phyloP scores from a whole-genome alignment of 2,888 invertebrate genomes.

The Microplitis manilae region DNA sequence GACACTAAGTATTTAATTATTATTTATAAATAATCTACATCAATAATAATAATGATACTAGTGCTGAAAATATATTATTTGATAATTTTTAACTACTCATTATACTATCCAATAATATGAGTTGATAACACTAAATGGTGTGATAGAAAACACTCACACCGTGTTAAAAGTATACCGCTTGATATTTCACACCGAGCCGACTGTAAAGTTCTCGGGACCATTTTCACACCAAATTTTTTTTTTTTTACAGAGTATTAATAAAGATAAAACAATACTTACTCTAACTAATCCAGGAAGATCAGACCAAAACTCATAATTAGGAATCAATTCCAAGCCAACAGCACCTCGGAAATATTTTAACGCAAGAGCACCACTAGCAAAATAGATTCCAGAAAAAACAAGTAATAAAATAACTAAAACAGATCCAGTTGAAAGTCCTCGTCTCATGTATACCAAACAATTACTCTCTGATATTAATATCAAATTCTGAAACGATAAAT shows the following conservation, averaged over 20 bases:
- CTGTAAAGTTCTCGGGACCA: no score
- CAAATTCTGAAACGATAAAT: conserved; percentile 48
- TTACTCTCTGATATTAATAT: conserved; percentile 73
- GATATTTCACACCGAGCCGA: no score
- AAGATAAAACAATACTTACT: conserved; percentile 71
- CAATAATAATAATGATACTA: no score
- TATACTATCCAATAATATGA: background rate
- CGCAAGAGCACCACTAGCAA: conserved; percentile 78
- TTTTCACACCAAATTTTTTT: no score
- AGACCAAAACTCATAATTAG: conserved; percentile 83
- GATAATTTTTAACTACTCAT: no score
- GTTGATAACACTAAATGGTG: background rate
- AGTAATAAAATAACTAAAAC: conserved; percentile 78
- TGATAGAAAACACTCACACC: no score
- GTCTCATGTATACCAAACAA: conserved; percentile 71
- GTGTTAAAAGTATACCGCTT: no score
- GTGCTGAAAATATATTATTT: no score
- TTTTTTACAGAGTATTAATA: no score
- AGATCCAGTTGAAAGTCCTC: conserved; percentile 77
- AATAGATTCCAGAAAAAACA: conserved; percentile 75
- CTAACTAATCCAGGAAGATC: conserved; percentile 80
- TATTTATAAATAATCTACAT: no score
- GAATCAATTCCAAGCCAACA: conserved; percentile 81
- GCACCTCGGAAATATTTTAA: conserved; percentile 81
- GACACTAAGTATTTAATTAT: no score